Base-by-base conservation (phyloP, 2,888 invertebrate genomes). In the Epinotia nisella region DNA sequence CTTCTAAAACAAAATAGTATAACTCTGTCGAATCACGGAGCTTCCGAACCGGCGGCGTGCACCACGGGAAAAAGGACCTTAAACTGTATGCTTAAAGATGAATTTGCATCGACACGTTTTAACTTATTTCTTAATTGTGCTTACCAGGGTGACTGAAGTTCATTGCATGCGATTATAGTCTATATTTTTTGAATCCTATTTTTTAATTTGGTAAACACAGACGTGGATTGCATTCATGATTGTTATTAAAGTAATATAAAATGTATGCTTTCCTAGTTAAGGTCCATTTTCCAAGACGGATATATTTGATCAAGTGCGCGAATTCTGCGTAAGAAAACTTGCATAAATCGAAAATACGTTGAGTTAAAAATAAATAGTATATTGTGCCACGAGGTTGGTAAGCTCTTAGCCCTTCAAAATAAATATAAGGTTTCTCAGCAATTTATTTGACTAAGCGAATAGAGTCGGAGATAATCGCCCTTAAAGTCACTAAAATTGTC, bases 1-100 rank as follows among this genome's bases (percentile, higher is more conserved):
- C 79, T 81, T 82, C 78, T 81, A 81, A 81, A 82, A 83, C 79
- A 83, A 83, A 83, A 82, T 81, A 79, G 78, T 71, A 66, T 78
- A 78, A 73, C 61, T 39, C 65, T 71, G 71, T 68, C 71, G 29
- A 41, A 71, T 56, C 62, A 67, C 65, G 68, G 65, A 67, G 49
- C 41, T 5, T 62, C 72, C 24, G 49, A 68, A 69, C 73, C 73
- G 62, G 11, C 64, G 67, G 45, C 68, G 56, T 45, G 17, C 49
- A 15, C 55, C 55, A n/a, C 41, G 15, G 19, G 66, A 66, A 53
- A 64, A 53, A 7, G 29, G 64, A 19, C 49, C 51, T 64, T 64
- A 49, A 49, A 15, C 4, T 19, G 19, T 58, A 11, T 7, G 2
- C 13, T 19, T 60, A 41, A 41, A 41, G 39, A 21, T 41, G 19